Evolutionary conservation across 2,113 vertebrate genomes (phyloP), one percentile per base, ranked within the genome.

Genomic region (Prionailurus bengalensis): DNA sequence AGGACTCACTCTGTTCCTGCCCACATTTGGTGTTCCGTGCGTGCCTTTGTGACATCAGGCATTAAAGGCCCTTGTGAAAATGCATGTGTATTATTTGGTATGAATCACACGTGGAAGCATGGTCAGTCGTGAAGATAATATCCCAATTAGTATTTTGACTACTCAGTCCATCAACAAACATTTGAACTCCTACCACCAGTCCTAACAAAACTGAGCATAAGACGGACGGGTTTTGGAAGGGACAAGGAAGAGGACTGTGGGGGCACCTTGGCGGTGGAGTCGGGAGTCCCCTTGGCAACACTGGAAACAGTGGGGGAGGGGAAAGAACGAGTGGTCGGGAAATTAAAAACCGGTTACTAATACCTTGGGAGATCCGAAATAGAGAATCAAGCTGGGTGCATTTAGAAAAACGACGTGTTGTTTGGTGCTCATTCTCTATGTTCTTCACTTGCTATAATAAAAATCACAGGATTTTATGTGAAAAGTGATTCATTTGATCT

Each of bases 401-500:
- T 31, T 86, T 76, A 55, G 61, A 53, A 61, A 71, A 33, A 85
- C 1, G 4, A 51, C 5, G 21, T 7, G 12, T 13, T 21, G 2
- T 13, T 42, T 31, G n/a, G 4, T 16, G 8, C 9, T 25, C 45
- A 39, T 21, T 12, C 7, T 15, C 25, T 5, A 5, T 23, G 10
- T 36, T 42, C 48, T 89, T 58, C 39, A 21, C 33, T 53, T 39
- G 16, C 65, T 74, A 6, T 48, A 33, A 17, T n/a, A 36, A 73
- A 71, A 82, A 17, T 29, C 48, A 58, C 2, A 39, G 15, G 23
- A 61, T 85, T 92, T 80, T 42, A 48, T 19, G 39, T 55, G 39
- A 68, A 93, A 89, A 82, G 31, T 39, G 45, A 76, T 90, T 92
- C 51, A n/a, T 15, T 89, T 78, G 29, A 51, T 63, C 36, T 81